A percentile compares a stretch with the other conserved stretches of the same genome.
Evolutionary conservation across 37 sponge, comb jelly and placozoan species (phyloP).

Genomic region (Ianthella basta): DNA sequence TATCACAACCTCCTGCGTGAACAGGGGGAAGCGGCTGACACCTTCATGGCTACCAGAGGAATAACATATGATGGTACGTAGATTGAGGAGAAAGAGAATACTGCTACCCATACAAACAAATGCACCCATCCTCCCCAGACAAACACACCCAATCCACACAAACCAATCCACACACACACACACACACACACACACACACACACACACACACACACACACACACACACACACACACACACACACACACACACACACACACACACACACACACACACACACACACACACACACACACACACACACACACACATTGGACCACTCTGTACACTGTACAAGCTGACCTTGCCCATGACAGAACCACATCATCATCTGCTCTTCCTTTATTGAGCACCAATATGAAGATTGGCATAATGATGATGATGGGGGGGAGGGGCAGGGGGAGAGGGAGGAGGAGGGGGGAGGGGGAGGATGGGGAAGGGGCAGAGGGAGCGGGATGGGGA

Average conservation of each 20-base stretch:
- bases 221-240: no score
- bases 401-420: neutral
- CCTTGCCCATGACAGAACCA: neutral
- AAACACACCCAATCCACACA: neutral
- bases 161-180: neutral
- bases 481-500: no score
- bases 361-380: conserved; percentile 19
- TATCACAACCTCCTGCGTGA: conserved; percentile 60
- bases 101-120: neutral
- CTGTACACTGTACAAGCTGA: neutral
- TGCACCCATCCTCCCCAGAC: neutral
- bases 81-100: neutral
- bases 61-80: no score
- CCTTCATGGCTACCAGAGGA: neutral
- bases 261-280: no score
- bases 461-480: no score
- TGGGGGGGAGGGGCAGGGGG: no score
- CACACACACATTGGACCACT: neutral
- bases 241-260: no score
- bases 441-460: no score
- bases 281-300: no score
- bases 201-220: no score
- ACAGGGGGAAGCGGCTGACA: conserved; percentile 30
- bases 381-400: neutral
- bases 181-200: neutral